These are phyloP conservation scores for Heteropelma amictum DNA, from an alignment of 2,888 invertebrate genomes.

Conservation along the genomic window DNA sequence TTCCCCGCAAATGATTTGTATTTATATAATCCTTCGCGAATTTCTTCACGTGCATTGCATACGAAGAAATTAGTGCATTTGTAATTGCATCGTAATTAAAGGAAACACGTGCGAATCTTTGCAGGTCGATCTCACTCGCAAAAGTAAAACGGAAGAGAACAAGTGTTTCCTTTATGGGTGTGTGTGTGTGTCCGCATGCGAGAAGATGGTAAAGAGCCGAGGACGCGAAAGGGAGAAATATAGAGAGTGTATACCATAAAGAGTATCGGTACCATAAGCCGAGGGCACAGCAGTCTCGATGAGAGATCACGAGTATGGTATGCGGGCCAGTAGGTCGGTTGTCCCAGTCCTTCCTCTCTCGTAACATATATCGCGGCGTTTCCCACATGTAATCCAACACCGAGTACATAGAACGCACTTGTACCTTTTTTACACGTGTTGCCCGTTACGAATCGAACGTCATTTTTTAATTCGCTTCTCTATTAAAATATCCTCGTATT, in stretches of 20 bases:
- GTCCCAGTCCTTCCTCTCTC: slow-evolving; percentile 47
- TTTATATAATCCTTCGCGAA: no score
- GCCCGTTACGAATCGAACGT: no score
- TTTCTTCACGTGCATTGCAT: background rate
- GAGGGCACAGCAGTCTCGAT: slow-evolving; percentile 29
- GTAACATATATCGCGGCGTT: slow-evolving; percentile 4
- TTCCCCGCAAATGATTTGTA: no score
- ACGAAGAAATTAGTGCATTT: no score
- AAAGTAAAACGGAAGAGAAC: slow-evolving; percentile 50
- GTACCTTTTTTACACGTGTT: background rate
- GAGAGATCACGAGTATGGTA: slow-evolving; percentile 62
- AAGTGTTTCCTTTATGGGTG: slow-evolving; percentile 30
- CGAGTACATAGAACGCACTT: slow-evolving; percentile 26
- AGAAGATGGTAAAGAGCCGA: background rate
- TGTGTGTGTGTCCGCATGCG: background rate
- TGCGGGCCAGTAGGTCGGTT: slow-evolving; percentile 74
- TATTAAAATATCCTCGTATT: no score
- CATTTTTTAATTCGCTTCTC: no score
- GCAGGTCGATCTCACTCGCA: slow-evolving; percentile 35
- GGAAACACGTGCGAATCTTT: slow-evolving; percentile 5
- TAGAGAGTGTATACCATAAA: slow-evolving; percentile 13
- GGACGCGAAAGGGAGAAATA: background rate
- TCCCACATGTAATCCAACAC: slow-evolving; percentile 18
- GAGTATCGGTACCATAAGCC: slow-evolving; percentile 11
- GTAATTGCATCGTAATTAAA: background rate